Percentiles rank a stretch among this genome's conserved stretches.
These are phyloP conservation scores for Tipula helvola DNA, from an alignment of 2,888 invertebrate species.

Conservation along the genomic window DNA sequence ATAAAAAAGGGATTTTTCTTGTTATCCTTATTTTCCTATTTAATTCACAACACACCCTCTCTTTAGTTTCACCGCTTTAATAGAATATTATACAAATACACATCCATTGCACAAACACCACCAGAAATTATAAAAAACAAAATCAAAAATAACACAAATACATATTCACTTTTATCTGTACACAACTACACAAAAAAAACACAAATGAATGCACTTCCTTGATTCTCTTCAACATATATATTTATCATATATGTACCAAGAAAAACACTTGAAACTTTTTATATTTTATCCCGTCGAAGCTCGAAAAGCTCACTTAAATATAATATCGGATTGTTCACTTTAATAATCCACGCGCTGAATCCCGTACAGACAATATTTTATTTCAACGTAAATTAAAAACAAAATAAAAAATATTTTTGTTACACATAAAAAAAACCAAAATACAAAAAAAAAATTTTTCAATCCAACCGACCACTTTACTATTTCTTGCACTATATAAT, in stretches of 20 bases:
- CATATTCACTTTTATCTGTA: background rate
- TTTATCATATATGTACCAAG: background rate
- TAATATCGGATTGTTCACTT: background rate
- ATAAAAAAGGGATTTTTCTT: background rate
- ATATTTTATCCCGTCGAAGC: background rate
- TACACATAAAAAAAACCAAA: background rate
- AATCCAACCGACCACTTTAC: background rate
- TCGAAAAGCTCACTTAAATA: background rate
- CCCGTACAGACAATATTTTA: background rate
- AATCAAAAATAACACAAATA: background rate
- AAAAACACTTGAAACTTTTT: background rate
- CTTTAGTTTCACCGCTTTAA: background rate
- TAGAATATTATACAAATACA: background rate
- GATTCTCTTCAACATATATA: background rate
- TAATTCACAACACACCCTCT: constrained; percentile 6
- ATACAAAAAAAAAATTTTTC: background rate
- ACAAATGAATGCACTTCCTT: constrained; percentile 7
- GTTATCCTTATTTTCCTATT: background rate
- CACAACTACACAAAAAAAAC: background rate
- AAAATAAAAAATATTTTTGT: background rate
- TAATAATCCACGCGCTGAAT: background rate
- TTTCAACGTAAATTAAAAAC: background rate
- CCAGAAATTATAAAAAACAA: background rate
- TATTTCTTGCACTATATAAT: background rate
- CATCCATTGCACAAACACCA: background rate